These are phyloP conservation scores for Dendrolimus pini DNA, from an alignment of 2,888 invertebrate genomes.

Conservation along the genomic window DNA sequence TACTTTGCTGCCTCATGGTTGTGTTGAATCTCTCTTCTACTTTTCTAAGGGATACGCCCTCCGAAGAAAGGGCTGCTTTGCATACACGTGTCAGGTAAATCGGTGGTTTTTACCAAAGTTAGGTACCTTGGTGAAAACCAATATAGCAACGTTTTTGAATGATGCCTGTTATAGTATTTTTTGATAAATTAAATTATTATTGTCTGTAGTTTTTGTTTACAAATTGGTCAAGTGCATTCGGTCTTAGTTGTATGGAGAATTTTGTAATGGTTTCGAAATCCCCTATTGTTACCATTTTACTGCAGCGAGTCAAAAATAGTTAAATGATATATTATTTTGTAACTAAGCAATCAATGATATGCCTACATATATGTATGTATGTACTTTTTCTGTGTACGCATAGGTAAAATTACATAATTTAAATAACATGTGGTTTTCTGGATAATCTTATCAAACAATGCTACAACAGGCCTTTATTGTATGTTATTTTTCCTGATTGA, in stretches of 20 bases:
- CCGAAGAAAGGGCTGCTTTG: slow-evolving; percentile 74
- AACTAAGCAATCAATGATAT: no score
- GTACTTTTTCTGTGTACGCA: no score
- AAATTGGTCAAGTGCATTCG: no score
- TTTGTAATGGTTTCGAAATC: no score
- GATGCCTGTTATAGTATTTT: neutral
- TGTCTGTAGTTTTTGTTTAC: no score
- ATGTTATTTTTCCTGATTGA: neutral
- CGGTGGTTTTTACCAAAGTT: neutral
- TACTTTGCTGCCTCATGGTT: slow-evolving; percentile 96
- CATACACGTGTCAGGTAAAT: slow-evolving; percentile 71
- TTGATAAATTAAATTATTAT: neutral
- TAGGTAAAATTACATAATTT: no score
- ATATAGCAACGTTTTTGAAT: neutral
- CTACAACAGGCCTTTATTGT: neutral
- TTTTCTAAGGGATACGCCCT: slow-evolving; percentile 81
- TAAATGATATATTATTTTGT: no score
- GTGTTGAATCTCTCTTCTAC: slow-evolving; percentile 89
- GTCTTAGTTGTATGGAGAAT: no score
- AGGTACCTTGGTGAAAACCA: neutral
- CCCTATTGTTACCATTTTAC: no score
- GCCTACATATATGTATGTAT: no score
- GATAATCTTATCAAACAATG: neutral
- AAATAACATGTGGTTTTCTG: neutral
- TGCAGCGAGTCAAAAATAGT: no score